Evolutionary conservation across 1,140 invertebrate species (phyloP).

Genomic region (Brachystomella parvula): DNA sequence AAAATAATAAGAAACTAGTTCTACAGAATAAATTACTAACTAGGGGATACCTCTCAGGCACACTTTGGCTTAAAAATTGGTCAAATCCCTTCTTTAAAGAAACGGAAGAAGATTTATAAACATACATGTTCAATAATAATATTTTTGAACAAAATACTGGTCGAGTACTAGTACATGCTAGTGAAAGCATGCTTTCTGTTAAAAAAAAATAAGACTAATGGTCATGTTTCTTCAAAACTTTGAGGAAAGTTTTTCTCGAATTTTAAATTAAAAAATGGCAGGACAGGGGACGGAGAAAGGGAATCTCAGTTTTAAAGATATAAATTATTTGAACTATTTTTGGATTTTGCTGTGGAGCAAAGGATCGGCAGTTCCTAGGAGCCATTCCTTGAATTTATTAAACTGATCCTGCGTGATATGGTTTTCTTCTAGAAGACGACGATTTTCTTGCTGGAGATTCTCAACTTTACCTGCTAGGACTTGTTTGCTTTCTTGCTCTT

Average conservation of each 20-base stretch:
- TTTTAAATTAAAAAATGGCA: conserved; percentile 7
- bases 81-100: too few relatives aligned
- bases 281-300: conserved; percentile 1
- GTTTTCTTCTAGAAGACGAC: conserved; percentile 75
- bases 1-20: too few relatives aligned
- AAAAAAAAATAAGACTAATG: neutral
- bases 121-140: too few relatives aligned
- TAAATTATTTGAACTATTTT: neutral
- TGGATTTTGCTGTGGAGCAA: neutral
- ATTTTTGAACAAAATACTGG: too few relatives aligned
- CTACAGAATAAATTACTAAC: too few relatives aligned
- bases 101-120: too few relatives aligned
- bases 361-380: conserved; percentile 72
- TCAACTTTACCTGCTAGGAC: conserved; percentile 61
- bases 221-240: neutral
- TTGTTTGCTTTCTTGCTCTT: conserved; percentile 54
- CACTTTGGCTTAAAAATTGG: too few relatives aligned
- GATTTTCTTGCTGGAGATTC: conserved; percentile 73
- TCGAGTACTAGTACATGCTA: too few relatives aligned
- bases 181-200: too few relatives aligned
- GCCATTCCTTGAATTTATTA: conserved; percentile 85
- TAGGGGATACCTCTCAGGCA: too few relatives aligned
- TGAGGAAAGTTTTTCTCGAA: neutral
- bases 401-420: conserved; percentile 80
- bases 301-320: neutral